Evolutionary conservation across 2,797 vertebrate genomes (phyloP).

Genomic region (Pangasius krempfi): DNA sequence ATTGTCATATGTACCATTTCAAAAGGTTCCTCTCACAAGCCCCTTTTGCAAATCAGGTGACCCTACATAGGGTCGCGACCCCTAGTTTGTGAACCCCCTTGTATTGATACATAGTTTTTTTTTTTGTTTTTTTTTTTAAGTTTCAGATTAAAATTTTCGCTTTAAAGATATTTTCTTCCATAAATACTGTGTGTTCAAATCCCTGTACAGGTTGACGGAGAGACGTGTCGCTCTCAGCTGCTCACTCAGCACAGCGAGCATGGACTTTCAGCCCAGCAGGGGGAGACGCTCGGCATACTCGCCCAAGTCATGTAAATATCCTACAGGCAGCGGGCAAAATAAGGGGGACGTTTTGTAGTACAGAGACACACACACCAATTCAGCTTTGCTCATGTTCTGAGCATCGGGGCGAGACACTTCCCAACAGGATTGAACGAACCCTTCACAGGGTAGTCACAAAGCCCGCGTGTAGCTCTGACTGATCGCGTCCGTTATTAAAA

Average conservation of each 20-base stretch:
- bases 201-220: slow-evolving; percentile 66
- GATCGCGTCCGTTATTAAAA: not conserved
- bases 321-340: not conserved
- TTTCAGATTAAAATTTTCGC: not conserved
- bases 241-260: slow-evolving; percentile 41
- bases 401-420: not conserved
- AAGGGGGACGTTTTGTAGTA: not conserved
- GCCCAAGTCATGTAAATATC: slow-evolving; percentile 72
- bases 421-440: not conserved
- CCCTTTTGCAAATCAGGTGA: not conserved
- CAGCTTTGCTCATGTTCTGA: not conserved
- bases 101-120: not conserved
- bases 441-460: too few species aligned
- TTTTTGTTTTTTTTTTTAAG: too few species aligned
- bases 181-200: slow-evolving; percentile 14
- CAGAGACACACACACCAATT: not conserved
- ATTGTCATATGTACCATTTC: not conserved
- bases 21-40: not conserved
- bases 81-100: not conserved
- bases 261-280: slow-evolving; percentile 53
- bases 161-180: not conserved
- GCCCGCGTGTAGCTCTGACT: too few species aligned
- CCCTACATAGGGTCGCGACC: not conserved
- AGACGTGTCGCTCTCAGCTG: slow-evolving; percentile 68
- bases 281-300: slow-evolving; percentile 56